Evolutionary conservation across 2,888 invertebrate species (phyloP).

Genomic region (Rhagonycha lutea): DNA sequence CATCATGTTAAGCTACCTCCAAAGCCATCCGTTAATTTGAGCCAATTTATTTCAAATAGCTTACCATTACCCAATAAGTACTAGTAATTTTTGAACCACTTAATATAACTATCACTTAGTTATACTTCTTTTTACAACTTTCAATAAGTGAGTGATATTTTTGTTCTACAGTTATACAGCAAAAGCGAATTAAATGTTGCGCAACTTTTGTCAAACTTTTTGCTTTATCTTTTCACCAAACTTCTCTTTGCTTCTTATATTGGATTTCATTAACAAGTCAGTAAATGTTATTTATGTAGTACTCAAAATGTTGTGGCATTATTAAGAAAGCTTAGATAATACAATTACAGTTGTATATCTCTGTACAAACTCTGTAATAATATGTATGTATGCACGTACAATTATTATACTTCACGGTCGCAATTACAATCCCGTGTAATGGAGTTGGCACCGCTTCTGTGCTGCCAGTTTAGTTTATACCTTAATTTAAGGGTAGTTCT

Average conservation of each 20-base stretch:
- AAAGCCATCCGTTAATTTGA: conserved; percentile 25
- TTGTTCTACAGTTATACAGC: neutral
- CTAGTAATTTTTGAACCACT: conserved; percentile 31
- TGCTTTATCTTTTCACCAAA: neutral
- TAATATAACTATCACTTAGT: conserved; percentile 29
- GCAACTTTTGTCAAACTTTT: neutral
- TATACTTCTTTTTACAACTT: conserved; percentile 28
- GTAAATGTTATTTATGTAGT: neutral
- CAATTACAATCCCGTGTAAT: conserved; percentile 35
- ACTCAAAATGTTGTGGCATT: neutral
- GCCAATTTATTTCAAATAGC: conserved; percentile 29
- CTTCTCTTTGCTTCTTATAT: neutral
- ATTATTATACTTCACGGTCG: conserved; percentile 29
- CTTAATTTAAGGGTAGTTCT: conserved; percentile 24
- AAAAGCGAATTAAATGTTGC: neutral
- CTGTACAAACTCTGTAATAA: conserved; percentile 16
- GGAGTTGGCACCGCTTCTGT: conserved; percentile 32
- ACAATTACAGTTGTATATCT: conserved; percentile 21
- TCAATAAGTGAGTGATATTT: conserved; percentile 10
- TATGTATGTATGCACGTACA: conserved; percentile 27
- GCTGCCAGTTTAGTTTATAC: conserved; percentile 27
- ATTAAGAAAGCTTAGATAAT: conserved; percentile 5
- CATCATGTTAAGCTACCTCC: conserved; percentile 24
- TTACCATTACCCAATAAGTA: conserved; percentile 31
- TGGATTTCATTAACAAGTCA: neutral